These are phyloP conservation scores for Etheostoma spectabile DNA, from an alignment of 2,113 vertebrate species.

Conservation along the genomic window DNA sequence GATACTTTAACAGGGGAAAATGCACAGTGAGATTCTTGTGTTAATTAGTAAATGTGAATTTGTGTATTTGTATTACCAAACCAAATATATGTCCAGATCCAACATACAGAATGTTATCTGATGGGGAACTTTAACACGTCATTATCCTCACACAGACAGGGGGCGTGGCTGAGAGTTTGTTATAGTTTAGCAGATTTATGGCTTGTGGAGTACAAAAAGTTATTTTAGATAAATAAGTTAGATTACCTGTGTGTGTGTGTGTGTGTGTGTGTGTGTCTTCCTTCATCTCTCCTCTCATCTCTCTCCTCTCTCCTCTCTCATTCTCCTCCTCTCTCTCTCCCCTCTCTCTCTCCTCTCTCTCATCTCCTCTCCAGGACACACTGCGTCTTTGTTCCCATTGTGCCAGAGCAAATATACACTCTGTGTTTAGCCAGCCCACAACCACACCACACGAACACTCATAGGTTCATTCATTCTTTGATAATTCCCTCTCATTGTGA, in stretches of 20 bases:
- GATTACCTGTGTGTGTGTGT: not conserved
- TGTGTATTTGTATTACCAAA: not conserved
- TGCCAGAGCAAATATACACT: constrained; percentile 56
- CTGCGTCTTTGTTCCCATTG: constrained; percentile 67
- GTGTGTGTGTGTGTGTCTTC: too few relatives aligned
- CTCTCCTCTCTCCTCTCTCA: too few relatives aligned
- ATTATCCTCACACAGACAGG: constrained; percentile 39
- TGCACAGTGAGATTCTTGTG: not conserved
- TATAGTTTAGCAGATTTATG: constrained; percentile 63
- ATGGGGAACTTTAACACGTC: constrained; percentile 24
- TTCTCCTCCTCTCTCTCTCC: constrained; percentile 34
- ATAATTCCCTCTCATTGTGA: constrained; percentile 35
- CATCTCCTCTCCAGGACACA: constrained; percentile 52
- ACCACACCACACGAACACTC: constrained; percentile 20
- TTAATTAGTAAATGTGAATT: not conserved
- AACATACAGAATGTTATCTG: constrained; percentile 1
- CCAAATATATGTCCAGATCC: not conserved
- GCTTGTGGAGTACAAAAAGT: constrained; percentile 33
- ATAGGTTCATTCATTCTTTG: constrained; percentile 30
- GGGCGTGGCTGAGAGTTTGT: constrained; percentile 4
- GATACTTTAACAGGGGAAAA: not conserved
- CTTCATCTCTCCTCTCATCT: too few relatives aligned
- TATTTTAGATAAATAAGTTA: constrained; percentile 52
- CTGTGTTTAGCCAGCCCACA: constrained; percentile 1
- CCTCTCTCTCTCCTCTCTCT: constrained; percentile 37